These are phyloP conservation scores for Scytalopus superciliaris DNA, from an alignment of 2,113 vertebrate genomes.

Conservation along the genomic window DNA sequence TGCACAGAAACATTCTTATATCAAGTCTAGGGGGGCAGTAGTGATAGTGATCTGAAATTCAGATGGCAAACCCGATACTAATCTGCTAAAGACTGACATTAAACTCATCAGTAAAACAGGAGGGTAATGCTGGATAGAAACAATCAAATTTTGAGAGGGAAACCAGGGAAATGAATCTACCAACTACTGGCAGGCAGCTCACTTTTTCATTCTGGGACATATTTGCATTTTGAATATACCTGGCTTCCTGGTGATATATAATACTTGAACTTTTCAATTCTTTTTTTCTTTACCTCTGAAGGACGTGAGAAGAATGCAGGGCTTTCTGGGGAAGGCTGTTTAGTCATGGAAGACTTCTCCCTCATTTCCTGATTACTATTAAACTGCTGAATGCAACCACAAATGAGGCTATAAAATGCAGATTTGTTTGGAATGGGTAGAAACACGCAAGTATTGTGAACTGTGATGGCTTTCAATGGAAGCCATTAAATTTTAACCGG, in stretches of 20 bases:
- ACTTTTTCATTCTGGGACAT: neutral
- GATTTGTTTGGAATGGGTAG: slow-evolving; percentile 2
- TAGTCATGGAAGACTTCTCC: neutral
- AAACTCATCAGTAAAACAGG: slow-evolving; percentile 15
- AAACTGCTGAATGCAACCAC: slow-evolving; percentile 10
- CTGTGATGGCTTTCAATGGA: neutral
- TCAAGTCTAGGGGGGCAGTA: neutral
- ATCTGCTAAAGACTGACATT: slow-evolving; percentile 3
- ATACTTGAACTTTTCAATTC: slow-evolving; percentile 16
- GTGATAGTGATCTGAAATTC: neutral
- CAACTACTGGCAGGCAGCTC: slow-evolving; percentile 11
- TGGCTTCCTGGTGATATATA: slow-evolving; percentile 28
- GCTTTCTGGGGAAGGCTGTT: neutral
- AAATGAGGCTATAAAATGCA: slow-evolving; percentile 20
- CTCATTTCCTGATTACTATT: slow-evolving; percentile 24
- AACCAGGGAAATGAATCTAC: slow-evolving; percentile 32
- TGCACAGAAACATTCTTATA: neutral
- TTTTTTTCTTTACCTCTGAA: neutral
- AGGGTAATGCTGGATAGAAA: slow-evolving; percentile 16
- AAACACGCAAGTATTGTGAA: slow-evolving; percentile 10
- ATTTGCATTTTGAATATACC: slow-evolving; percentile 40
- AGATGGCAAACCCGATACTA: neutral
- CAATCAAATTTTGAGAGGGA: slow-evolving; percentile 26
- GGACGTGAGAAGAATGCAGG: neutral
- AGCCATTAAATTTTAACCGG: slow-evolving; percentile 33